A percentile compares a stretch with the other conserved stretches of the same genome.
Evolutionary conservation across 2,888 invertebrate species (phyloP).

Genomic region (Drosophila suboccidentalis): DNA sequence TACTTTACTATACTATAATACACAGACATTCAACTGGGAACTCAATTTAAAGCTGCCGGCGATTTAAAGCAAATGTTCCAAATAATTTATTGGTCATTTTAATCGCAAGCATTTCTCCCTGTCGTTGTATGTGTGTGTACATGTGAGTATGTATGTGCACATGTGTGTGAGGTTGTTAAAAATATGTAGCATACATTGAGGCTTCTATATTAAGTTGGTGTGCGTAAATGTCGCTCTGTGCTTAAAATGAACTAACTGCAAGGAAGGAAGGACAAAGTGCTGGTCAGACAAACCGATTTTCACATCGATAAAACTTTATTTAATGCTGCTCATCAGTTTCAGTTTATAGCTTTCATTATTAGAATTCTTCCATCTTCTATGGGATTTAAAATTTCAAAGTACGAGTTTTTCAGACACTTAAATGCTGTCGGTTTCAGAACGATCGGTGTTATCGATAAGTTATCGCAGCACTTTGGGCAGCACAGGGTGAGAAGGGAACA

Average conservation of each 20-base stretch:
- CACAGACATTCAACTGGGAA: slow-evolving; percentile 17
- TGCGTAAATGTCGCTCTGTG: slow-evolving; percentile 13
- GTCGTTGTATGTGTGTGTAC: not conserved
- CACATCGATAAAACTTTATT: slow-evolving; percentile 13
- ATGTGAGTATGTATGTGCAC: slow-evolving; percentile 8
- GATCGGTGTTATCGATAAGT: slow-evolving; percentile 10
- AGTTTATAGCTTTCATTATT: not conserved
- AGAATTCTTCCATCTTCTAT: not conserved
- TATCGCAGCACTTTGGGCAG: not conserved
- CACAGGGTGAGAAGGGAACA: not conserved
- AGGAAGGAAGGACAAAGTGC: slow-evolving; percentile 1
- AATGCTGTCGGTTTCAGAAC: not conserved
- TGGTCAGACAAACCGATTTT: slow-evolving; percentile 1
- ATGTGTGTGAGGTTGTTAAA: slow-evolving; percentile 26
- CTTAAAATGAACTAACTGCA: slow-evolving; percentile 1
- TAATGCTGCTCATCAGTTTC: not conserved
- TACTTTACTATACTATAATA: not conserved
- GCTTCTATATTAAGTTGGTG: slow-evolving; percentile 28
- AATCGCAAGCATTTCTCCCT: slow-evolving; percentile 35
- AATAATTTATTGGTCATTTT: slow-evolving; percentile 63
- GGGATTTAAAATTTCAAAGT: not conserved
- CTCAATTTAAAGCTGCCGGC: slow-evolving; percentile 21
- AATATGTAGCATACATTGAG: slow-evolving; percentile 39
- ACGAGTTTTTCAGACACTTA: not conserved
- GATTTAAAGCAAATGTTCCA: slow-evolving; percentile 32